Percentiles rank a stretch among this genome's conserved stretches.
These are phyloP conservation scores for Drosophila neocordata DNA, from an alignment of 1,140 invertebrate species.

Conservation along the genomic window DNA sequence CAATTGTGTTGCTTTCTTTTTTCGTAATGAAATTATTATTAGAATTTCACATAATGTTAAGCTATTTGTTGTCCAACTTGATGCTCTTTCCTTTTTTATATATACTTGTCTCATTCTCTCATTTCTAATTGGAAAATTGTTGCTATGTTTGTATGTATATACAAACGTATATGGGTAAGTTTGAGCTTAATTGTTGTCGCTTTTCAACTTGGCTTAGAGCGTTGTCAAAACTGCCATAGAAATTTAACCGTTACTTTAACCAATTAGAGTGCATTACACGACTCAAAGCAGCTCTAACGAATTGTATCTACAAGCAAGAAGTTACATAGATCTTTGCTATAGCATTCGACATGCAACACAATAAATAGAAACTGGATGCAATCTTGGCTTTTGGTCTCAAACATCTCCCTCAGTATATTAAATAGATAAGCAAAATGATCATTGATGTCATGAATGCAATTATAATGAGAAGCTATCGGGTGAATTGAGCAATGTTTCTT, in stretches of 20 bases:
- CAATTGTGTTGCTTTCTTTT: constrained; percentile 66
- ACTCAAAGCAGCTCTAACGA: not conserved
- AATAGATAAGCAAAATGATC: not conserved
- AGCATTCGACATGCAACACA: not conserved
- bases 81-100: not conserved
- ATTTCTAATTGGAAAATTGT: constrained; percentile 52
- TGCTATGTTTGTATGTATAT: constrained; percentile 7
- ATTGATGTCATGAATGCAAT: not conserved
- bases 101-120: not conserved
- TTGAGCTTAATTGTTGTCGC: constrained; percentile 43
- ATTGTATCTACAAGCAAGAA: constrained; percentile 22
- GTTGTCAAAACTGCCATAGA: constrained; percentile 27
- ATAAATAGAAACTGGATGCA: constrained; percentile 1
- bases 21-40: constrained; percentile 69
- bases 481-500: not conserved
- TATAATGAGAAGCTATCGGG: not conserved
- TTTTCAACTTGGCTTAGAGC: constrained; percentile 31
- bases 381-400: not conserved
- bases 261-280: constrained; percentile 52
- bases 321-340: constrained; percentile 40
- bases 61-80: constrained; percentile 29
- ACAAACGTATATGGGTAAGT: not conserved
- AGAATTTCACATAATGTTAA: constrained; percentile 71
- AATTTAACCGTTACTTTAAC: constrained; percentile 35
- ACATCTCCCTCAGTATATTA: not conserved